Percentiles rank a stretch among this genome's conserved stretches.
These are phyloP conservation scores for Theodoxus fluviatilis DNA, from an alignment of 2,888 invertebrate species.

Conservation along the genomic window DNA sequence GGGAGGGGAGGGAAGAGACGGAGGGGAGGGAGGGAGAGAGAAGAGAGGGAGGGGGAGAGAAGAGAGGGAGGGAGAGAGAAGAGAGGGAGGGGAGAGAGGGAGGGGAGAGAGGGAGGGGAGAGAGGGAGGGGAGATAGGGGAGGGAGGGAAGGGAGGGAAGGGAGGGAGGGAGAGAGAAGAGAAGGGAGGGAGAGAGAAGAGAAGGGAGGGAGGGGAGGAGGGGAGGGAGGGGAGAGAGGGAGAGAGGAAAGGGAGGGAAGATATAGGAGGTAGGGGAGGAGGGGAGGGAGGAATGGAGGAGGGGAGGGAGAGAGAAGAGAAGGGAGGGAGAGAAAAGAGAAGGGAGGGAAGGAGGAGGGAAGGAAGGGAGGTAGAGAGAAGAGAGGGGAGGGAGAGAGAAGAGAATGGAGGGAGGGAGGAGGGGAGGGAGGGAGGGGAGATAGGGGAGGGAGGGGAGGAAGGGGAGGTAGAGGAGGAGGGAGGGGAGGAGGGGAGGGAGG, in stretches of 20 bases:
- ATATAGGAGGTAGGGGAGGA: neutral
- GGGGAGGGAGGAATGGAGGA: neutral
- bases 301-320: conserved; percentile 10
- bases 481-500: neutral
- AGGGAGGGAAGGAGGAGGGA: neutral
- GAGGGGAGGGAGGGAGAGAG: neutral
- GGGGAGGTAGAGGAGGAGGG: neutral
- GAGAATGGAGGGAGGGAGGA: neutral
- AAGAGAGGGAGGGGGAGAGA: neutral
- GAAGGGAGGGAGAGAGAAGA: neutral
- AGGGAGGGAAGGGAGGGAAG: neutral
- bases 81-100: neutral
- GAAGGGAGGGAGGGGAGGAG: no score
- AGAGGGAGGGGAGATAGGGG: neutral
- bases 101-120: neutral
- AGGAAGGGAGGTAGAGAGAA: neutral
- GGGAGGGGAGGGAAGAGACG: neutral
- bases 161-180: neutral
- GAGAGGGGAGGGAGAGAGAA: neutral
- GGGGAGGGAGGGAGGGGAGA: neutral
- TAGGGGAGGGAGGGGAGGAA: neutral
- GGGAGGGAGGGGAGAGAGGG: no score
- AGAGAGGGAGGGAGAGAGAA: neutral
- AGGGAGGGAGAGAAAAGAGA: conserved; percentile 8
- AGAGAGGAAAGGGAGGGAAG: no score